Percentiles rank a stretch among this genome's conserved stretches.
Conservation (phyloP, 2,113 vertebrate species). For the Halichoerus grypus region DNA sequence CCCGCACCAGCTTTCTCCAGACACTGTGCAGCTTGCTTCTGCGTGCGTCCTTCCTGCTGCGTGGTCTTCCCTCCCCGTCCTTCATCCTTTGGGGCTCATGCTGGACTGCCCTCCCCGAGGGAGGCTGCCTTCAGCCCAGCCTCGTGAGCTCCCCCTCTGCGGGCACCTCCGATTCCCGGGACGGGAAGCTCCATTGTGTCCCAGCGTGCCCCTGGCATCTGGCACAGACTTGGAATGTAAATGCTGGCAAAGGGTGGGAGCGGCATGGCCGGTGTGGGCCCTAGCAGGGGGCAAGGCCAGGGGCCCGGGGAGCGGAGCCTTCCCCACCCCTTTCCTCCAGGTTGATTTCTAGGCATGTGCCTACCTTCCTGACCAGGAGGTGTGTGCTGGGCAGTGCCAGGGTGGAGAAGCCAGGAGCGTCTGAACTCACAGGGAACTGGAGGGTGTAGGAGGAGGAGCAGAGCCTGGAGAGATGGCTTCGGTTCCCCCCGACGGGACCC, state of each 20-base stretch:
- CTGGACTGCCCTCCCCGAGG: not conserved
- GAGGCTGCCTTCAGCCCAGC: not conserved
- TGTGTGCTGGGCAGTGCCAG: not conserved
- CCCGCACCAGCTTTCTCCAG: not conserved
- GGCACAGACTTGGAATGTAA: not conserved
- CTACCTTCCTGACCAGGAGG: not conserved
- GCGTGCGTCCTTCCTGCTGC: rapidly evolving
- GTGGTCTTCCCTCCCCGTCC: not conserved
- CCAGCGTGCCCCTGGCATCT: rapidly evolving
- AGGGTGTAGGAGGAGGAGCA: not conserved
- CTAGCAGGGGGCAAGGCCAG: not conserved
- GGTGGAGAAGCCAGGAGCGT: not conserved
- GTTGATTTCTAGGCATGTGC: not conserved
- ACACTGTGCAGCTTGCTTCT: rapidly evolving
- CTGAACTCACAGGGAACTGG: not conserved
- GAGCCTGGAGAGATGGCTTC: not conserved
- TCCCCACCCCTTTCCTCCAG: not conserved
- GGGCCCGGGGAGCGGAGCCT: not conserved
- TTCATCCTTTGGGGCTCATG: not conserved
- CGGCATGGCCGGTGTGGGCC: not conserved
- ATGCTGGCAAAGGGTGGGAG: not conserved
- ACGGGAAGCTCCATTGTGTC: rapidly evolving
- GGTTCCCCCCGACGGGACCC: not conserved
- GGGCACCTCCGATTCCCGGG: not conserved
- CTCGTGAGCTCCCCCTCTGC: rapidly evolving